Evolutionary conservation across 2,113 vertebrate genomes (phyloP).

Genomic region (Mormyrus iriodes): DNA sequence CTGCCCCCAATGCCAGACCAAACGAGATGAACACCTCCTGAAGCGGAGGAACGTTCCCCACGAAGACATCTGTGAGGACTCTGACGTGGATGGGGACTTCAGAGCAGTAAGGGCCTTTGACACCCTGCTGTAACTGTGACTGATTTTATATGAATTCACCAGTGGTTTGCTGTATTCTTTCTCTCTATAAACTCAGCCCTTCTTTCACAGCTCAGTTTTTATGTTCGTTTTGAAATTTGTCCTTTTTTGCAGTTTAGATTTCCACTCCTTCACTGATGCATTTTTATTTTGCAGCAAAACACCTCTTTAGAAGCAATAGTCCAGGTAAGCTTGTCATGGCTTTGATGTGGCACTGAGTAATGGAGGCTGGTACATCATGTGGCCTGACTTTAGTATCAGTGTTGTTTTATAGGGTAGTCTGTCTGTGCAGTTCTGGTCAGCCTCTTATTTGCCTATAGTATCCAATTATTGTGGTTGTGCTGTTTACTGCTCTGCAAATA

Average conservation of each 20-base stretch:
- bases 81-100: slow-evolving; percentile 88
- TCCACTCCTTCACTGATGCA: slow-evolving; percentile 31
- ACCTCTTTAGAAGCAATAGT: slow-evolving; percentile 98
- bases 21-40: slow-evolving; percentile 94
- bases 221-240: not conserved
- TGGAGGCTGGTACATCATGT: not conserved
- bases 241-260: slow-evolving; percentile 19
- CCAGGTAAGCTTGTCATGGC: slow-evolving; percentile 70
- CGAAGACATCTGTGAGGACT: slow-evolving; percentile 93
- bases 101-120: slow-evolving; percentile 74
- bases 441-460: not conserved
- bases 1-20: slow-evolving; percentile 67
- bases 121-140: not conserved
- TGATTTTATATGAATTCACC: not conserved
- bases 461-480: not conserved
- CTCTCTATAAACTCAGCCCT: not conserved
- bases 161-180: not conserved
- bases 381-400: not conserved
- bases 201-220: not conserved
- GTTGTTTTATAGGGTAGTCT: not conserved
- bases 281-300: slow-evolving; percentile 76
- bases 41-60: slow-evolving; percentile 95
- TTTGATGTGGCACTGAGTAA: not conserved
- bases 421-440: not conserved
- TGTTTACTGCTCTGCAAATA: not conserved